phyloP scores from a whole-genome alignment of 2,888 invertebrate genomes.

The Drosophila merina region DNA sequence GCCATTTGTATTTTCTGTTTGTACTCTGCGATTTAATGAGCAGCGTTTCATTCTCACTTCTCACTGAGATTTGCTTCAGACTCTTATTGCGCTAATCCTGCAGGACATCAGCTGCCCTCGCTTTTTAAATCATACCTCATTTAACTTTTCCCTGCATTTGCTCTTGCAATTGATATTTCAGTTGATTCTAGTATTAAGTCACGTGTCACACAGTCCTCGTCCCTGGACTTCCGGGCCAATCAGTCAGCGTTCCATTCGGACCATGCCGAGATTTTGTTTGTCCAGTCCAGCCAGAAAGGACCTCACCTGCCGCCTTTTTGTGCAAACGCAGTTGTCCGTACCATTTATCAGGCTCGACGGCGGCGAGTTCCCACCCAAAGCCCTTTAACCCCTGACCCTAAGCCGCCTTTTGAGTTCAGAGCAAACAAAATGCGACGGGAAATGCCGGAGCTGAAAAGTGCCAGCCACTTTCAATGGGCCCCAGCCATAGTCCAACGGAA shows the following conservation, averaged over 20 bases:
- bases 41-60: constrained; percentile 38
- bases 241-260: constrained; percentile 40
- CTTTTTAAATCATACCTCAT: background rate
- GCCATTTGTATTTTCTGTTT: constrained; percentile 41
- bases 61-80: constrained; percentile 45
- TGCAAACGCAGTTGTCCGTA: constrained; percentile 73
- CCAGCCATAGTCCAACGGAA: background rate
- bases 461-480: constrained; percentile 57
- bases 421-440: constrained; percentile 65
- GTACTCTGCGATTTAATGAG: constrained; percentile 65
- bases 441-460: constrained; percentile 52
- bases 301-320: constrained; percentile 52
- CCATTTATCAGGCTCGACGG: constrained; percentile 74
- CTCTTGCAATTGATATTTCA: constrained; percentile 22
- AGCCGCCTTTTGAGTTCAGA: constrained; percentile 55
- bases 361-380: constrained; percentile 28
- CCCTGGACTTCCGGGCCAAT: constrained; percentile 16
- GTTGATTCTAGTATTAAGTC: constrained; percentile 19
- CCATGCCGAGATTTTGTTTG: constrained; percentile 55
- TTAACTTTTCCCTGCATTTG: constrained; percentile 1
- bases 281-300: constrained; percentile 38
- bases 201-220: constrained; percentile 17
- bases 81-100: constrained; percentile 40
- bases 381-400: constrained; percentile 15
- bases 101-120: constrained; percentile 23